A percentile compares a stretch with the other conserved stretches of the same genome.
phyloP scores from a whole-genome alignment of 2,797 vertebrate genomes.

The Pangasius mekongensis region DNA sequence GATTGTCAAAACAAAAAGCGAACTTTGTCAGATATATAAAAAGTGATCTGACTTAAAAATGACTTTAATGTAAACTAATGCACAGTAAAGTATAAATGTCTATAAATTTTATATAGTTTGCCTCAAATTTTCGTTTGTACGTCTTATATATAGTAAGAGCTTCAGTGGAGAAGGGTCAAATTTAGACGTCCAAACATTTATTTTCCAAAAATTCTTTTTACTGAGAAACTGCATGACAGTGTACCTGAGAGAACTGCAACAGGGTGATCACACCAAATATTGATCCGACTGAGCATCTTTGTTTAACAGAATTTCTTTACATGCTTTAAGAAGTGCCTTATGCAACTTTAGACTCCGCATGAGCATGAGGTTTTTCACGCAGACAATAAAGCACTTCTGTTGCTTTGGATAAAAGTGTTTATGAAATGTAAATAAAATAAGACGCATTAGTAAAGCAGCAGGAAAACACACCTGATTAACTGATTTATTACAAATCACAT shows the following conservation, averaged over 20 bases:
- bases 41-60: background rate
- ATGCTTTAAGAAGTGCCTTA: background rate
- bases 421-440: background rate
- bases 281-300: background rate
- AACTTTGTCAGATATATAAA: background rate
- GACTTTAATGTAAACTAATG: background rate
- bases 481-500: background rate
- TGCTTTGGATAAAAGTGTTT: background rate
- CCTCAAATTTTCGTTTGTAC: background rate
- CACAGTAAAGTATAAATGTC: background rate
- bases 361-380: background rate
- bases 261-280: background rate
- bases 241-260: background rate
- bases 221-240: background rate
- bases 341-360: background rate
- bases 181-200: background rate
- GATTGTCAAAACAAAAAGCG: background rate
- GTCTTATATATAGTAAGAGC: background rate
- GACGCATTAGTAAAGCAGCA: background rate
- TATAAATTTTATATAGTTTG: background rate
- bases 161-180: background rate
- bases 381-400: background rate
- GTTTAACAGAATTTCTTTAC: background rate
- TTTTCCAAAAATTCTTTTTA: background rate
- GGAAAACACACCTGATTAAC: background rate